phyloP scores from a whole-genome alignment of 2,888 invertebrate genomes.

The Uropetala carovei region DNA sequence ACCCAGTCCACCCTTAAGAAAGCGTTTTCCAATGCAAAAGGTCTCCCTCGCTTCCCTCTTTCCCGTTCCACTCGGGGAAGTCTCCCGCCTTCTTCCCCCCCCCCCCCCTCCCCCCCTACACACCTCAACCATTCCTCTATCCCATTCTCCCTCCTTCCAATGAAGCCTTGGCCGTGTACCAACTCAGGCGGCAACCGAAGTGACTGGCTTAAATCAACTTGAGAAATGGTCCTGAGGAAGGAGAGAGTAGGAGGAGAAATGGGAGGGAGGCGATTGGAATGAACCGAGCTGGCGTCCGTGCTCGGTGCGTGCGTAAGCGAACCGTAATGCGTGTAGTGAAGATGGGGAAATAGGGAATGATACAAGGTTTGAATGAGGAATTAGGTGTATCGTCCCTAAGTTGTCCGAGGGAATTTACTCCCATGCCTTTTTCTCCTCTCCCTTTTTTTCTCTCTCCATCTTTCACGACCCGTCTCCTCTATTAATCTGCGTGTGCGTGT shows the following conservation, averaged over 20 bases:
- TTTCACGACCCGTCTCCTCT: not conserved
- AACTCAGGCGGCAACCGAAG: constrained; percentile 19
- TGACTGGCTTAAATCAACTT: constrained; percentile 24
- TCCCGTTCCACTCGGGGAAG: not conserved
- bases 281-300: too few species aligned
- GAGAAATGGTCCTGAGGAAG: not conserved
- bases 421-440: too few species aligned
- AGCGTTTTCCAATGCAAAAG: not conserved
- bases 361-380: not conserved
- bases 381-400: not conserved
- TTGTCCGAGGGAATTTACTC: not conserved
- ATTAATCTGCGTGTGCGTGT: not conserved
- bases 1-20: not conserved
- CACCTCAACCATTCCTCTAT: not conserved
- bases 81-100: too few species aligned
- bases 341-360: not conserved
- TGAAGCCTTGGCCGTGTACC: constrained; percentile 4
- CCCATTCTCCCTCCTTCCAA: not conserved
- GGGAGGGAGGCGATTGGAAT: not conserved
- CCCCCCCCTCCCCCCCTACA: not conserved
- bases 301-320: too few species aligned
- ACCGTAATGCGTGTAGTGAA: not conserved
- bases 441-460: too few species aligned
- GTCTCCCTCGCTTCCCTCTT: not conserved
- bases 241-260: not conserved